phyloP scores from a whole-genome alignment of 2,888 invertebrate genomes.

The Parnassius glacialis region DNA sequence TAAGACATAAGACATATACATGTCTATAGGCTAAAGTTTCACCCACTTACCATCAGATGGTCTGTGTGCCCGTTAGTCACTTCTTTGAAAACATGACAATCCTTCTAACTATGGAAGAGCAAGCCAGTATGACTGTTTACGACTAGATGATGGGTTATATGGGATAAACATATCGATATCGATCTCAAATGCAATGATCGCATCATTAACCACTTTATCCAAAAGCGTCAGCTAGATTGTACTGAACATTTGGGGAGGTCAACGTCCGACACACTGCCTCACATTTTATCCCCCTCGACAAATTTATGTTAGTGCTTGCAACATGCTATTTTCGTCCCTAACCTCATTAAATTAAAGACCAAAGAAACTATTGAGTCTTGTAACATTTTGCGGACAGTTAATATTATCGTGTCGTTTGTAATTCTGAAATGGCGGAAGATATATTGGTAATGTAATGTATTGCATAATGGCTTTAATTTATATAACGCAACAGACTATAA shows the following conservation, averaged over 20 bases:
- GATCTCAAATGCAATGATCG: constrained; percentile 17
- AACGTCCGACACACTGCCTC: constrained; percentile 72
- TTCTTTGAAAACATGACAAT: too few species aligned
- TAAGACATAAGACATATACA: too few species aligned
- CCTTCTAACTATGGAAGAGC: too few species aligned
- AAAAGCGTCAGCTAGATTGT: constrained; percentile 53
- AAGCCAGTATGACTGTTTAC: too few species aligned
- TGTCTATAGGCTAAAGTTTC: too few species aligned
- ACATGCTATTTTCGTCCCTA: constrained; percentile 35
- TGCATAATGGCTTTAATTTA: constrained; percentile 19
- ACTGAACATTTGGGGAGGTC: constrained; percentile 63
- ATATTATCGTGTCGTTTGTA: constrained; percentile 21
- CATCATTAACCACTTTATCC: constrained; percentile 56
- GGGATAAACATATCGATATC: constrained; percentile 30
- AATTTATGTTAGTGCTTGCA: constrained; percentile 26
- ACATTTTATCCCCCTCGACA: constrained; percentile 50
- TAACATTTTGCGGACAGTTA: constrained; percentile 18
- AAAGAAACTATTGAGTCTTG: constrained; percentile 48
- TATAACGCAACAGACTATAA: constrained; percentile 8
- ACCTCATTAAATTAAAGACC: constrained; percentile 2
- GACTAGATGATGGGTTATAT: too few species aligned
- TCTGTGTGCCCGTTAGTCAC: too few species aligned
- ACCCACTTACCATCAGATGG: too few species aligned
- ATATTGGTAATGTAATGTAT: constrained; percentile 11
- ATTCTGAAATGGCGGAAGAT: constrained; percentile 18